Conservation (phyloP, 2,888 invertebrate species). For the Adelphocoris suturalis region DNA sequence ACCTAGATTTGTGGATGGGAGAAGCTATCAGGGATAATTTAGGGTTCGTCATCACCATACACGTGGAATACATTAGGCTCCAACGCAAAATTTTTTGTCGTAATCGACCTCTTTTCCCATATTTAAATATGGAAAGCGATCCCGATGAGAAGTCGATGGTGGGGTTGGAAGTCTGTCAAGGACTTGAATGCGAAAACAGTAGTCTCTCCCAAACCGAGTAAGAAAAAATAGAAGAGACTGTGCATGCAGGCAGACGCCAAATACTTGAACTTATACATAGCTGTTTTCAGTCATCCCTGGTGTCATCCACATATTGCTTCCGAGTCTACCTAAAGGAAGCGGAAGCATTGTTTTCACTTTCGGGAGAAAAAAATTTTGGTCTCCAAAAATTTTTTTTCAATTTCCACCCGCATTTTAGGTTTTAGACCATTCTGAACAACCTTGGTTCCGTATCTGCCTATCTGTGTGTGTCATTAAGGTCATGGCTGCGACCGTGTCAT, state of each 20-base stretch:
- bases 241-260: not conserved
- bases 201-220: not conserved
- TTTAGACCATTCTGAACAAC: too few relatives aligned
- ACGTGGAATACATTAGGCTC: constrained; percentile 16
- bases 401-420: too few relatives aligned
- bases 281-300: too few relatives aligned
- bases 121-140: constrained; percentile 32
- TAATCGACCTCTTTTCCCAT: constrained; percentile 29
- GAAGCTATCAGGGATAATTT: constrained; percentile 30
- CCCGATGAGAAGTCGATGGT: not conserved
- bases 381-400: too few relatives aligned
- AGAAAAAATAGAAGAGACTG: not conserved
- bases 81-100: constrained; percentile 21
- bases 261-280: too few relatives aligned
- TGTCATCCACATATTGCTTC: too few relatives aligned
- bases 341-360: too few relatives aligned
- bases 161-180: constrained; percentile 42
- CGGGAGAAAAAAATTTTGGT: too few relatives aligned
- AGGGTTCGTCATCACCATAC: constrained; percentile 23
- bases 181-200: not conserved
- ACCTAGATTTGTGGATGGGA: constrained; percentile 27
- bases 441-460: too few relatives aligned
- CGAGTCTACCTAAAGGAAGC: too few relatives aligned
- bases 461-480: too few relatives aligned
- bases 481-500: too few relatives aligned